Conservation (phyloP, 2,888 invertebrate genomes). For the Dryobota labecula region DNA sequence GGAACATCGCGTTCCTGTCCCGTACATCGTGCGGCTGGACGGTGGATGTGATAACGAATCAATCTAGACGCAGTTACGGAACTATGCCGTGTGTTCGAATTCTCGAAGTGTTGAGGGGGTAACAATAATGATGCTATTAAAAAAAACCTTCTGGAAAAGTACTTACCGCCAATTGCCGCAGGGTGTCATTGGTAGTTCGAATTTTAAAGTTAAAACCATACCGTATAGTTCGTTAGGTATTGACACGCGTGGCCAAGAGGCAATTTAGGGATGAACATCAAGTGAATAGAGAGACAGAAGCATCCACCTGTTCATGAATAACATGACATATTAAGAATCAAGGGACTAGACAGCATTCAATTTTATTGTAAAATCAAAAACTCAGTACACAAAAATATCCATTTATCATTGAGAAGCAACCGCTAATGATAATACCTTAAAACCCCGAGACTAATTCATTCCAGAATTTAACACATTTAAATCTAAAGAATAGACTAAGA, state of each 20-base stretch:
- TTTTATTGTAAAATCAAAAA: background rate
- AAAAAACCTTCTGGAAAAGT: too few species aligned
- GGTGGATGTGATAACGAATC: conserved; percentile 64
- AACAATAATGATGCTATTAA: background rate
- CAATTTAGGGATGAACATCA: conserved; percentile 10
- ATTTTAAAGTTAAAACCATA: background rate
- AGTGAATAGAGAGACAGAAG: background rate
- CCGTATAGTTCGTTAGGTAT: background rate
- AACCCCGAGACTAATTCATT: too few species aligned
- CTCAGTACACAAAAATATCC: too few species aligned
- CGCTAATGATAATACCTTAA: too few species aligned
- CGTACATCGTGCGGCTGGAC: conserved; percentile 35
- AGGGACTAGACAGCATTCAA: background rate
- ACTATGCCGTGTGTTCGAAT: conserved; percentile 44
- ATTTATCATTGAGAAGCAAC: too few species aligned
- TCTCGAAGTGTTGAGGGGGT: background rate
- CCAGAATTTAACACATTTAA: background rate
- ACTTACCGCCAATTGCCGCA: background rate
- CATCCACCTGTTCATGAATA: conserved; percentile 6
- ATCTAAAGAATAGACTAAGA: background rate
- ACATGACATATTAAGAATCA: background rate
- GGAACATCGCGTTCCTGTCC: conserved; percentile 66
- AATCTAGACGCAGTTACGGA: conserved; percentile 45
- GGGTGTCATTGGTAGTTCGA: background rate
- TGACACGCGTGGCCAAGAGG: background rate